A percentile compares a stretch with the other conserved stretches of the same genome.
Evolutionary conservation across 1,140 invertebrate species (phyloP).

Genomic region (Bombus consobrinus): DNA sequence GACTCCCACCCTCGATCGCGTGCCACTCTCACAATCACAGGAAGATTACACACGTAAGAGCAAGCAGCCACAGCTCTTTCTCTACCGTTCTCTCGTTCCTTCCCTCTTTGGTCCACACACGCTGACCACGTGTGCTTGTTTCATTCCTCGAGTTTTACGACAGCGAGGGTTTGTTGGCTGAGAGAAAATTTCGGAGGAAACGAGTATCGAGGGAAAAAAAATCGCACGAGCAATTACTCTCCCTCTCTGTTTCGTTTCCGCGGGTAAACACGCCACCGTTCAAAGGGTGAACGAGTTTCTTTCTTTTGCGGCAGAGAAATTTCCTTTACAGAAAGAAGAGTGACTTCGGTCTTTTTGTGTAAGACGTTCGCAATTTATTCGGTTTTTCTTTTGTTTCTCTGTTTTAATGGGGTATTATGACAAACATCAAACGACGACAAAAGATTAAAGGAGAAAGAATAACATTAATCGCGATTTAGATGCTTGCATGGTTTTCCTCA

Average conservation of each 20-base stretch:
- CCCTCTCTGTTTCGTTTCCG: conserved; percentile 45
- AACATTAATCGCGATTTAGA: conserved; percentile 45
- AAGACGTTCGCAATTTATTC: neutral
- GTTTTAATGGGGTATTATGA: neutral
- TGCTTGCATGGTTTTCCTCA: conserved; percentile 23
- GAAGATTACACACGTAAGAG: conserved; percentile 51
- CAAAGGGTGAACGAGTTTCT: neutral
- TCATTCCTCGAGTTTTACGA: conserved; percentile 30
- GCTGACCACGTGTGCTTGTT: conserved; percentile 39
- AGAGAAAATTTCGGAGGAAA: conserved; percentile 57
- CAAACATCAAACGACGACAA: neutral
- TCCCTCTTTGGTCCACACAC: conserved; percentile 22
- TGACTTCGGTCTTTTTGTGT: neutral
- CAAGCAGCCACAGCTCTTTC: conserved; percentile 3
- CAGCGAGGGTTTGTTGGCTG: neutral
- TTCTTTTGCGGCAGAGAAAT: neutral
- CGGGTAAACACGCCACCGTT: conserved; percentile 51
- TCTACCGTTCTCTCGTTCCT: neutral
- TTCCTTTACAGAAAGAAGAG: neutral
- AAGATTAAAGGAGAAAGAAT: conserved; percentile 12
- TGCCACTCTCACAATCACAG: conserved; percentile 13
- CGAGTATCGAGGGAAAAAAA: conserved; percentile 54
- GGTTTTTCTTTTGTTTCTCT: neutral
- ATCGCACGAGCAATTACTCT: conserved; percentile 63
- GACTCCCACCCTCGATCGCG: conserved; percentile 50